Conservation (phyloP, 2,888 invertebrate genomes). For the Tachina lurida region DNA sequence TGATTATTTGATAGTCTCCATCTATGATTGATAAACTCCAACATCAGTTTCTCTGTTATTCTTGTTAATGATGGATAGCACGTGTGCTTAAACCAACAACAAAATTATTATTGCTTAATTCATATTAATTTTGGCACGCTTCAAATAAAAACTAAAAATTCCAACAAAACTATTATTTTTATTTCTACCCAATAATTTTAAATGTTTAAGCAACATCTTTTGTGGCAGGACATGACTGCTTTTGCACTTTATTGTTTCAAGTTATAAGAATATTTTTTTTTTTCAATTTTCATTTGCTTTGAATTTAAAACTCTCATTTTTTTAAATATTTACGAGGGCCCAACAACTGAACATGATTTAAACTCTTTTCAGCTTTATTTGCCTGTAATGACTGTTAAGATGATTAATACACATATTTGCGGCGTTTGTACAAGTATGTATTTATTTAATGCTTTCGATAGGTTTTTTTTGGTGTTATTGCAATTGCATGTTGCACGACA, state of each 20-base stretch:
- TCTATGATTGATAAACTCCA: too few species aligned
- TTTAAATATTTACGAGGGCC: constrained; percentile 13
- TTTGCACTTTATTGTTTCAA: not conserved
- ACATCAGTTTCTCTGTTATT: too few species aligned
- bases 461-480: constrained; percentile 18
- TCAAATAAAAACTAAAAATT: too few species aligned
- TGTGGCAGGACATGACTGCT: not conserved
- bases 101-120: too few species aligned
- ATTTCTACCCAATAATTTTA: not conserved
- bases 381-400: constrained; percentile 24
- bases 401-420: constrained; percentile 17
- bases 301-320: constrained; percentile 46
- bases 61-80: too few species aligned
- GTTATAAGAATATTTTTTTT: not conserved
- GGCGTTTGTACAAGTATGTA: constrained; percentile 7
- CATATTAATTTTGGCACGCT: too few species aligned
- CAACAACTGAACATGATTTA: constrained; percentile 34
- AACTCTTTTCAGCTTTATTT: constrained; percentile 21
- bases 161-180: not conserved
- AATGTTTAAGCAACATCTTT: not conserved
- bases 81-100: too few species aligned
- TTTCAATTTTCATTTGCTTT: constrained; percentile 46
- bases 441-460: constrained; percentile 7
- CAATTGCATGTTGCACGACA: constrained; percentile 69
- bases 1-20: too few species aligned